Conservation (phyloP, 2,888 invertebrate species). For the Seladonia tumulorum region DNA sequence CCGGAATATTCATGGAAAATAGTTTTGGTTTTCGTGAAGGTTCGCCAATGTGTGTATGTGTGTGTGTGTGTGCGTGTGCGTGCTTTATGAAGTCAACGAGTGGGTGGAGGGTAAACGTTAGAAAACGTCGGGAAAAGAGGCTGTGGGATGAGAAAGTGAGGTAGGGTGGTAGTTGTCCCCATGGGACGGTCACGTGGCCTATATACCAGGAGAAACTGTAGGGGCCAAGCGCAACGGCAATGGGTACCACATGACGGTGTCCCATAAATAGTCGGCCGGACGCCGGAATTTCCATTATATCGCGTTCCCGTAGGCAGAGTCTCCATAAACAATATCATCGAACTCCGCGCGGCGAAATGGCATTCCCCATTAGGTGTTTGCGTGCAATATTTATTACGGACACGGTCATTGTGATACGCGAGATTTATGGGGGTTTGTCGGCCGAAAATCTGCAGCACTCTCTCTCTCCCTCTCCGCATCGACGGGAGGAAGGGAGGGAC, state of each 20-base stretch:
- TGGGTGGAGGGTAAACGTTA: not conserved
- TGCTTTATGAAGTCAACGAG: conserved; percentile 8
- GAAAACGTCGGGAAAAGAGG: conserved; percentile 19
- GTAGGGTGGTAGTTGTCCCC: conserved; percentile 52
- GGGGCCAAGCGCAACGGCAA: conserved; percentile 45
- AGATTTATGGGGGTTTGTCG: conserved; percentile 64
- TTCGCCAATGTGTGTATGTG: not conserved
- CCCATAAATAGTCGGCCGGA: conserved; percentile 78
- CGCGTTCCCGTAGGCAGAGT: conserved; percentile 75
- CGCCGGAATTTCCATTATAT: conserved; percentile 81
- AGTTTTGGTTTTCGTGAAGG: not conserved
- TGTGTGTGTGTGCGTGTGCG: not conserved
- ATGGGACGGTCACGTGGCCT: conserved; percentile 65
- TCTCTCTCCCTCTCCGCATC: not conserved
- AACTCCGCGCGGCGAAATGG: conserved; percentile 69
- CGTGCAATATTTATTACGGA: conserved; percentile 76
- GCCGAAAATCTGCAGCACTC: conserved; percentile 48
- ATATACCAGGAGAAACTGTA: conserved; percentile 58
- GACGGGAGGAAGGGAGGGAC: not conserved
- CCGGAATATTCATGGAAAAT: not conserved
- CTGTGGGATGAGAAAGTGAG: not conserved
- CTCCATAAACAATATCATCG: conserved; percentile 81
- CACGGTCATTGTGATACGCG: conserved; percentile 69
- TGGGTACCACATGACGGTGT: conserved; percentile 70
- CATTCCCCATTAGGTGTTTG: conserved; percentile 76